Evolutionary conservation across 2,797 vertebrate species (phyloP), one percentile per base, ranked within the genome.

Genomic region (Cyprinella venusta): DNA sequence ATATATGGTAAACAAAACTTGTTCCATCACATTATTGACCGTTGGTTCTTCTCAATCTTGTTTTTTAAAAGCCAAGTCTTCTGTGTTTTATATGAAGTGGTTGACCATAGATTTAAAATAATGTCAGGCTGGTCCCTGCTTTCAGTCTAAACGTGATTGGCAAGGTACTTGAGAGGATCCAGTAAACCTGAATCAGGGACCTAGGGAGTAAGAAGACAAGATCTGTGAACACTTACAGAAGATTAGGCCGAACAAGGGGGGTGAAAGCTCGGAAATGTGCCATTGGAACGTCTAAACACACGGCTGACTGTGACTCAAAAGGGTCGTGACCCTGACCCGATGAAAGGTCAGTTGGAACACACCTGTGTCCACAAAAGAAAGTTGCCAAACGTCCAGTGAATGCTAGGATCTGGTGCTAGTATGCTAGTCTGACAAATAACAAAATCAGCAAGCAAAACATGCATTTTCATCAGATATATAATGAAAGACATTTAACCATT

Each of bases 151-250:
- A 69, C 76, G 26, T 42, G 38, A 42, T 50, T 33, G 52, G 38
- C 84, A 69, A 48, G 81, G 86, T 61, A 82, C 87, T 92, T 92
- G 89, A 92, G 78, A 89, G 91, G 91, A 87, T 89, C 88, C 88
- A 91, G 90, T 90, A 88, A 90, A 91, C 89, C 88, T 86, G 80
- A 86, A 87, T 79, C 72, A 82, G 88, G 15, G 87, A 86, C 70
- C 71, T 76, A 18, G 24, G 85, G 82, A 24, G 7, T 56, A 74
- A 63, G 8, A 65, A 50, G 36, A 71, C 69, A 21, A 52, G 71
- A 89, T 91, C 93, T 94, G 93, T 91, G 91, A 93, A 91, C 93
- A 93, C 91, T 94, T 93, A 91, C 77, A 33, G 82, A 48, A 77
- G 91, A 93, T 93, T 92, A 92, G 87, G 45, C 76, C 63, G 67